Percentiles rank a stretch among this genome's conserved stretches.
These are phyloP conservation scores for Lates japonicus DNA, from an alignment of 2,797 vertebrate genomes.

Conservation along the genomic window DNA sequence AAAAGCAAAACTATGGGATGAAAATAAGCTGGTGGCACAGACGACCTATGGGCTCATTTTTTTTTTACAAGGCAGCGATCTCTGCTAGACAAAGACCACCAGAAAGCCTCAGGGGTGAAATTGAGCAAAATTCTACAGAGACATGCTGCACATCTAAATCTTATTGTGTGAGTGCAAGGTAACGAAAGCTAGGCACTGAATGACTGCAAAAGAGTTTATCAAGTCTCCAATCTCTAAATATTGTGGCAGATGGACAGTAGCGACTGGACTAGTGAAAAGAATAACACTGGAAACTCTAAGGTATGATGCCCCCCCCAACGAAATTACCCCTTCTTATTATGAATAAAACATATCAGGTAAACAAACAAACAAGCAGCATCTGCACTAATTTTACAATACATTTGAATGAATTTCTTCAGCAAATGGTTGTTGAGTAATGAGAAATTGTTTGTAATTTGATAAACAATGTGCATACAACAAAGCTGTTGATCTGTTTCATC, in stretches of 20 bases:
- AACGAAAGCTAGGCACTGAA: neutral
- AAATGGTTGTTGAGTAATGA: conserved; percentile 51
- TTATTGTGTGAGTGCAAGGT: neutral
- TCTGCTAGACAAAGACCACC: too few relatives aligned
- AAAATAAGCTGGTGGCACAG: neutral
- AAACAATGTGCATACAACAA: conserved; percentile 56
- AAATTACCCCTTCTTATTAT: conserved; percentile 2
- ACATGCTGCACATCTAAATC: neutral
- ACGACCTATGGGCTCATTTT: neutral
- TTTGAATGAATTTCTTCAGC: conserved; percentile 27
- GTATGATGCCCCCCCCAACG: too few relatives aligned
- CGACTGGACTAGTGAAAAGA: neutral
- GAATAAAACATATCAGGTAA: conserved; percentile 30
- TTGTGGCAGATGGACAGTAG: neutral
- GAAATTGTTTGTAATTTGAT: conserved; percentile 70
- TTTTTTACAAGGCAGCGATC: neutral
- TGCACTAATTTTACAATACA: conserved; percentile 48
- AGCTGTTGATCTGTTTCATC: conserved; percentile 68
- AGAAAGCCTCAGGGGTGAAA: neutral
- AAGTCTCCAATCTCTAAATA: neutral
- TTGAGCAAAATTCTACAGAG: neutral
- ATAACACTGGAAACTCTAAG: neutral
- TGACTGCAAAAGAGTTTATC: neutral
- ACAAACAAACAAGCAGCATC: conserved; percentile 48
- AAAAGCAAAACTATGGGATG: neutral